A percentile compares a stretch with the other conserved stretches of the same genome.
phyloP scores from a whole-genome alignment of 2,113 vertebrate genomes.

The Rhadina sibilatrix region DNA sequence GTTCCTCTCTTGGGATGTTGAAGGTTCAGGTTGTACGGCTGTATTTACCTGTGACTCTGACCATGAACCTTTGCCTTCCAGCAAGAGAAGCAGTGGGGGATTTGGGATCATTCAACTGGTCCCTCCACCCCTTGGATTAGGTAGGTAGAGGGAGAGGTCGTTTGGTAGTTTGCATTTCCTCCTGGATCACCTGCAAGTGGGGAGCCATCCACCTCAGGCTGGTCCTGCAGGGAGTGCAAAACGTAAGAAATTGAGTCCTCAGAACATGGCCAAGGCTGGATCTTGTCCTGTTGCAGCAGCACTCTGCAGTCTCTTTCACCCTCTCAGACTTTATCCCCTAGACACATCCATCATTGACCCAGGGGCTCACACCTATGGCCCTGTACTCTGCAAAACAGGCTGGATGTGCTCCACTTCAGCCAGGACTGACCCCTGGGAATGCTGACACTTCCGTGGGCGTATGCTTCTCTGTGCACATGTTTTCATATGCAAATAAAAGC shows the following conservation, averaged over 20 bases:
- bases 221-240: neutral
- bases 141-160: accelerated
- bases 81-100: neutral
- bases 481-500: neutral
- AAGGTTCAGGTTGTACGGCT: neutral
- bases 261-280: neutral
- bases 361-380: neutral
- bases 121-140: neutral
- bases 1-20: neutral
- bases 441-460: neutral
- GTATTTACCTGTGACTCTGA: neutral
- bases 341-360: neutral
- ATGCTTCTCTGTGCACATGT: neutral
- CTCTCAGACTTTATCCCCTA: neutral
- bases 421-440: neutral
- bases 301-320: accelerated
- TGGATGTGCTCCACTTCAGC: neutral
- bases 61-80: neutral
- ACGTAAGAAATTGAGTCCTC: neutral
- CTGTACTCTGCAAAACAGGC: neutral
- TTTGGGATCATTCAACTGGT: accelerated
- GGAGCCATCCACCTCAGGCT: neutral
- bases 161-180: accelerated
- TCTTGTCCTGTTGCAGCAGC: neutral
- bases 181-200: neutral